Percentiles rank a stretch among this genome's conserved stretches.
Conservation (phyloP, 2,888 invertebrate genomes). For the Melitaea athalia region DNA sequence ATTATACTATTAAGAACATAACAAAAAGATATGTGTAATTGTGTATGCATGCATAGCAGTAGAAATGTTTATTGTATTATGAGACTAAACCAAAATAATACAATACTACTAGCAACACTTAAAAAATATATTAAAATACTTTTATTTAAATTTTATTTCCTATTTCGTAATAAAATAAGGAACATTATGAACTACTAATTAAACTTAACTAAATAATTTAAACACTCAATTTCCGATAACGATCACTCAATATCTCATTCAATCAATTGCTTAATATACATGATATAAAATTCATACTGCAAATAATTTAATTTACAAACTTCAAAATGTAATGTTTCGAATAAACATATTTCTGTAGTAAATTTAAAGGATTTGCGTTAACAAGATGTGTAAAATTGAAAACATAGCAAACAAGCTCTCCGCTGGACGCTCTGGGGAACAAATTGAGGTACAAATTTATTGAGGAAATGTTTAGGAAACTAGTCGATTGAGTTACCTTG, state of each 20-base stretch:
- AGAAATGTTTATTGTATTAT: too few species aligned
- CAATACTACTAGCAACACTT: too few species aligned
- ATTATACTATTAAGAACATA: too few species aligned
- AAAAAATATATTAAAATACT: too few species aligned
- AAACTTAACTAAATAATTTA: too few species aligned
- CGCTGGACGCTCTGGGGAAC: slow-evolving; percentile 26
- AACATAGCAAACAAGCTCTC: slow-evolving; percentile 23
- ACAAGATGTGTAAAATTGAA: slow-evolving; percentile 30
- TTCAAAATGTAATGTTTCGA: slow-evolving; percentile 11
- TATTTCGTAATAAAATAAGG: too few species aligned
- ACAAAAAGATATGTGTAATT: too few species aligned
- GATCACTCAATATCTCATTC: background rate
- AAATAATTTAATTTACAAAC: slow-evolving; percentile 8
- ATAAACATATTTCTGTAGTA: background rate
- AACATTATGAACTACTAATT: too few species aligned
- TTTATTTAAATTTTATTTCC: too few species aligned
- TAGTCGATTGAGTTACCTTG: slow-evolving; percentile 5
- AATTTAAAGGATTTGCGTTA: slow-evolving; percentile 24
- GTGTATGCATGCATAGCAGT: too few species aligned
- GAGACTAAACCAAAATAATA: too few species aligned
- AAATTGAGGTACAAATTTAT: slow-evolving; percentile 23
- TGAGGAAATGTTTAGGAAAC: slow-evolving; percentile 17
- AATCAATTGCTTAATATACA: background rate
- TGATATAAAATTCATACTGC: background rate
- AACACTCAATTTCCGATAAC: background rate